Evolutionary conservation across 2,797 vertebrate species (phyloP), one percentile per base, ranked within the genome.

Genomic region (Gymnothorax javanicus): DNA sequence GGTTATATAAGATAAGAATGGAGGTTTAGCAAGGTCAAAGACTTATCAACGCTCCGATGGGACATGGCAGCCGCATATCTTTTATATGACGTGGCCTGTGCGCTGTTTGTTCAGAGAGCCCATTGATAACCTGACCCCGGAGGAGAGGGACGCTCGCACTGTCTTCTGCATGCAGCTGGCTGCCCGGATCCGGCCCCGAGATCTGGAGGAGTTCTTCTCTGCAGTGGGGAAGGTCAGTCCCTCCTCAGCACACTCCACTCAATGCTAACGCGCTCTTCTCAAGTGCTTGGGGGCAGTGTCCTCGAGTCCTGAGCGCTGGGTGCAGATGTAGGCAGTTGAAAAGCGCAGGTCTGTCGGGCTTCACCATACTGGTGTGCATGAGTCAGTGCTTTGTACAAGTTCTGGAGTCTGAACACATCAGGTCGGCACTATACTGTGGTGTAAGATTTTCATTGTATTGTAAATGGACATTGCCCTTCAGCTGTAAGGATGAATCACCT

Each of bases 101-200:
- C 3, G 9, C 2, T n/a, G 25, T 33, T 13, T 12, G 89, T 67
- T 58, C 89, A 99, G 99, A 91, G 97, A 97, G 93, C 98, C 99
- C 27, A 98, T 99, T 90, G 98, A 99, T 96, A 99, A 99, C 94
- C 95, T 99, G 73, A 98, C 97, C 82, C 98, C 99, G 79, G 98
- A 99, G 84, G 99, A 99, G 93, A 96, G 98, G 87, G 99, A 99
- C 92, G 97, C 98, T 75, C 97, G 99, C 89, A 99, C 98, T n/a
- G 98, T 99, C 1, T 99, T 99, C 92, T 99, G 99, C 89, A 99
- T 99, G 99, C 99, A 99, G 89, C 95, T 99, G 33, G 99, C 99
- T 92, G 99, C 99, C 9, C 96, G 99, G 93, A 99, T 99, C 95
- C 95, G 98, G 91, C 98, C 99, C 43, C 97, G 97, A 92, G 99